Conservation (phyloP, 2,113 vertebrate genomes). For the Pantherophis guttatus region DNA sequence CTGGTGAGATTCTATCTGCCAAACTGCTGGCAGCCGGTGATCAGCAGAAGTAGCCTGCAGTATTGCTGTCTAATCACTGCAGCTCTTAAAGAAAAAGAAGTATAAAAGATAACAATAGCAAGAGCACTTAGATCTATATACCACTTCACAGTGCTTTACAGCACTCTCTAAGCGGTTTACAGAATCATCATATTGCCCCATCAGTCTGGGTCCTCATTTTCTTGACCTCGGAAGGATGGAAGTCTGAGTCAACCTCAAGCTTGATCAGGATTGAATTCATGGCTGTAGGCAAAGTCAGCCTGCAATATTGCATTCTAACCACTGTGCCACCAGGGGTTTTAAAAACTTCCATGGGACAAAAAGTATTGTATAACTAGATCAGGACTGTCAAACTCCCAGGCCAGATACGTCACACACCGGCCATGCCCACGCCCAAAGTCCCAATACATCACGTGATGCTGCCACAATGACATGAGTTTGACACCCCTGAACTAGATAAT, state of each 20-base stretch:
- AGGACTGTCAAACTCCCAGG: too few species aligned
- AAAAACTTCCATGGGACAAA: background rate
- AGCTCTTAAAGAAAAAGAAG: too few species aligned
- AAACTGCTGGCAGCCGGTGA: too few species aligned
- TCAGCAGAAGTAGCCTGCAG: too few species aligned
- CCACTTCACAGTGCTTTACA: too few species aligned
- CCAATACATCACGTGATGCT: too few species aligned
- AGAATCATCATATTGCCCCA: background rate
- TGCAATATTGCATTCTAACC: background rate
- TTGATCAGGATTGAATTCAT: background rate
- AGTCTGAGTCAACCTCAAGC: background rate
- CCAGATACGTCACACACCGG: too few species aligned
- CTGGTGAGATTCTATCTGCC: too few species aligned
- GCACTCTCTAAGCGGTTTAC: background rate
- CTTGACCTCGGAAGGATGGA: background rate
- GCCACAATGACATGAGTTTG: too few species aligned
- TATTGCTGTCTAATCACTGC: too few species aligned
- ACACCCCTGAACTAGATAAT: too few species aligned
- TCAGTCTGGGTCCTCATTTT: background rate
- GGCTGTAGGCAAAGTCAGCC: background rate
- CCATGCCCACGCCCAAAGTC: too few species aligned
- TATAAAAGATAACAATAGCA: background rate
- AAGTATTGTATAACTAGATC: background rate
- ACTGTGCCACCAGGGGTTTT: background rate
- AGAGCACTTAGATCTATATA: background rate